Evolutionary conservation across 2,797 vertebrate species (phyloP), one percentile per base, ranked within the genome.

Genomic region (Semaprochilodus insignis): DNA sequence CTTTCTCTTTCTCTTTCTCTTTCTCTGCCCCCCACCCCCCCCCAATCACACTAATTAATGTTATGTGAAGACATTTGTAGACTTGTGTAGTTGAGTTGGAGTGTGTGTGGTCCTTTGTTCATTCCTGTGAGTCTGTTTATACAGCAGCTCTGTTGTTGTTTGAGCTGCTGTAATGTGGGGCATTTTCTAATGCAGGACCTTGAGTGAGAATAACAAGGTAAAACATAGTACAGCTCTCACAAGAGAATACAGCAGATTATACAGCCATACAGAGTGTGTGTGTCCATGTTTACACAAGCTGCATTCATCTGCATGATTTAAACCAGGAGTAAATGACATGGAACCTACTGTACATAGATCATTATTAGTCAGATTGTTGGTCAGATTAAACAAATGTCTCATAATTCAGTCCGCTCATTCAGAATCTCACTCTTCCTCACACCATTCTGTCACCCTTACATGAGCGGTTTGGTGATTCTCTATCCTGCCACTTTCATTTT

Each of bases 211-310:
- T 57, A 57, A 57, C 17, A 17, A 57, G 54, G 54, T 75, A 77
- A 52, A 40, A 59, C 25, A 67, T 44, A 19, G 3, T 73, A 40
- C 48, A 21, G 21, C 17, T 60, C 36, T 66, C 48, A 59, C 51
- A 31, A 40, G 27, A 48, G 48, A 69, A 51, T 48, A 52, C 25
- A 27, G 36, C 48, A 65, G 76, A 78, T 79, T 44, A 3, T 69
- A 27, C 10, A 67, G 21, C 23, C 34, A 23, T 1, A 10, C 55
- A 6, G 66, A 66, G 71, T 59, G 8, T 74, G 27, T 40, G 27
- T 80, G 63, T 75, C 62, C 60, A 65, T 71, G 74, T 78, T 87
- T 83, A 83, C n/a, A 69, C 40, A 72, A 78, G 34, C 40, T 15
- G 16, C 59, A 72, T 72, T 72, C 25, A 59, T 71, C 40, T 69